Conservation (phyloP, 2,888 invertebrate species). For the Microctonus aethiopoides region DNA sequence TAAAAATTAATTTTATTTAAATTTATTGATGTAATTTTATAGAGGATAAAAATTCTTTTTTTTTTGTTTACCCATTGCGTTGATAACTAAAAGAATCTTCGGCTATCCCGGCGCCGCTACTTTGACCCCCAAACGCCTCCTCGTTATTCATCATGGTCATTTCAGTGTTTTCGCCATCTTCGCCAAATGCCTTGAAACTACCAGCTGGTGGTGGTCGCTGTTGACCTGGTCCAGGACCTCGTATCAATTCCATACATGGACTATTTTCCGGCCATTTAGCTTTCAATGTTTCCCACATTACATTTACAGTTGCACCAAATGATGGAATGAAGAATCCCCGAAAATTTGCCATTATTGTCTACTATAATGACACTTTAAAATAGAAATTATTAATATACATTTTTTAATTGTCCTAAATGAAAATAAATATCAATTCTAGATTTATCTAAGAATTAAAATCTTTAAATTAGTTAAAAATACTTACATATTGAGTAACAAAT, state of each 20-base stretch:
- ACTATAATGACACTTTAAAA: neutral
- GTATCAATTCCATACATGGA: conserved; percentile 66
- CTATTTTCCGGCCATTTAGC: conserved; percentile 80
- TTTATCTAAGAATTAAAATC: too few species aligned
- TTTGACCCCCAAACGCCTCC: conserved; percentile 61
- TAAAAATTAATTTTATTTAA: neutral
- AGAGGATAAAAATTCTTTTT: neutral
- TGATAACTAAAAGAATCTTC: conserved; percentile 65
- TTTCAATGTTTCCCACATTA: conserved; percentile 84
- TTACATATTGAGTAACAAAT: conserved; percentile 1
- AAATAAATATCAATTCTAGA: too few species aligned
- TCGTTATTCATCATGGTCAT: conserved; percentile 66
- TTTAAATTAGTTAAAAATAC: conserved; percentile 10
- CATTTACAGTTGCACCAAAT: conserved; percentile 80
- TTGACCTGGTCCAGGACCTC: conserved; percentile 58
- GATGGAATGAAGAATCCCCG: conserved; percentile 78
- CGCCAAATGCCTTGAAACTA: conserved; percentile 56
- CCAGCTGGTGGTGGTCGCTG: conserved; percentile 39
- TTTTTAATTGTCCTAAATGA: neutral
- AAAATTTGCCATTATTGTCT: conserved; percentile 71
- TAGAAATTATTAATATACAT: neutral
- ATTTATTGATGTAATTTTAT: neutral
- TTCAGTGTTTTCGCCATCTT: conserved; percentile 64
- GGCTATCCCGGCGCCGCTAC: conserved; percentile 56
- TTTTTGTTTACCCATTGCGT: conserved; percentile 57